Base-by-base conservation (phyloP, 2,888 invertebrate species). In the Stictocephala bisonia region DNA sequence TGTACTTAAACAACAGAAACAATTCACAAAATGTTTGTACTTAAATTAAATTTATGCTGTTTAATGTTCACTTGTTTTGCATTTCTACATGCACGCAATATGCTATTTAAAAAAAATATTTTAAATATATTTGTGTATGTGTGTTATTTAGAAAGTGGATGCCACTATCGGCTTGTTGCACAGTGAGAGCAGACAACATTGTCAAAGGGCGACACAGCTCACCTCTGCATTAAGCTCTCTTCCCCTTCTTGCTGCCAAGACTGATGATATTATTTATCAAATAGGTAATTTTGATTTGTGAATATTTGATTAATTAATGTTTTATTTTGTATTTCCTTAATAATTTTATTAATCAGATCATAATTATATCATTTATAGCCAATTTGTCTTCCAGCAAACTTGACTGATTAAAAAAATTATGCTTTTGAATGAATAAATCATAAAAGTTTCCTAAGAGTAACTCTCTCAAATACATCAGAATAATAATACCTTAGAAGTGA, bases 111-210 rank as follows among this genome's bases (percentile, higher is more conserved):
- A n/a, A n/a, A n/a, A n/a, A n/a, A n/a, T n/a, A n/a, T n/a, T n/a
- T n/a, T n/a, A n/a, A n/a, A n/a, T n/a, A n/a, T n/a, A n/a, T n/a
- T n/a, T n/a, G n/a, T n/a, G n/a, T n/a, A n/a, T n/a, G n/a, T n/a
- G n/a, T n/a, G n/a, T n/a, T n/a, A n/a, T 56, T 9, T 31, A 60
- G 60, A 60, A 60, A 27, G 60, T 40, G 11, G 60, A 60, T 40
- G 60, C 22, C n/a, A 31, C 35, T 9, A 60, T 60, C 22, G 35
- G 60, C n/a, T 22, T 20, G 1, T 35, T 60, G 3, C 60, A 60
- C 22, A n/a, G 22, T 2, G 60, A 60, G 22, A 22, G 31, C 4
- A 60, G 22, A 2, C 27, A 13, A 22, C 60, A 60, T 4, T 60
- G 60, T 31, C 31, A 35, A 15, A 35, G 35, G 13, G 22, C 29